These are phyloP conservation scores for Xyliphius kryptos DNA, from an alignment of 2,113 vertebrate species.

Conservation along the genomic window DNA sequence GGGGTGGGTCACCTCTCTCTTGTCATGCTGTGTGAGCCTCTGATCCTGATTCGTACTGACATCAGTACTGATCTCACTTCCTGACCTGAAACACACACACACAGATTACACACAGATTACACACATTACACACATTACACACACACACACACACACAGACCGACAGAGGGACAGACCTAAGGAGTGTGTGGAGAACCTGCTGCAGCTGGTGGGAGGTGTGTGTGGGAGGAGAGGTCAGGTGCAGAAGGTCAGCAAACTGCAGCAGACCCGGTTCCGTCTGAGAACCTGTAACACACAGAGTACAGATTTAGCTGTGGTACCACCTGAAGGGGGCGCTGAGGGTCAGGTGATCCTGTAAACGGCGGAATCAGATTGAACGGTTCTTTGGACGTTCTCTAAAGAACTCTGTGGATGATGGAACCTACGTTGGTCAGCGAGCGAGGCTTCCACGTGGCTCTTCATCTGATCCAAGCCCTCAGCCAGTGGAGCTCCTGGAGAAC, in stretches of 20 bases:
- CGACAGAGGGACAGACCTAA: constrained; percentile 9
- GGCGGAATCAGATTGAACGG: too few relatives aligned
- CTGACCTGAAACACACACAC: constrained; percentile 25
- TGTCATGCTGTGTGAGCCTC: constrained; percentile 4
- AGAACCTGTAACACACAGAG: constrained; percentile 17
- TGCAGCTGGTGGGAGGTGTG: constrained; percentile 27
- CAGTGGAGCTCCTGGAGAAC: constrained; percentile 37
- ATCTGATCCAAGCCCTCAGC: constrained; percentile 22
- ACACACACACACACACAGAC: not conserved
- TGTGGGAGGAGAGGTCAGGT: not conserved
- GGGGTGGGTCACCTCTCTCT: constrained; percentile 12
- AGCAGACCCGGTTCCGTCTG: not conserved
- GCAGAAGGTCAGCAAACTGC: constrained; percentile 9
- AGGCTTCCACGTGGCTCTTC: not conserved
- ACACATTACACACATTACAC: not conserved
- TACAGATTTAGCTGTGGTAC: not conserved
- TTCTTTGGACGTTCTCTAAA: too few relatives aligned
- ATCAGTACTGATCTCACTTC: constrained; percentile 3
- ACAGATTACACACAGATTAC: constrained; percentile 9
- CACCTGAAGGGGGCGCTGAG: too few relatives aligned
- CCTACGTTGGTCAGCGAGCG: not conserved
- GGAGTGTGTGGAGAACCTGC: constrained; percentile 14
- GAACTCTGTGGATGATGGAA: not conserved
- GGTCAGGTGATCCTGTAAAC: too few relatives aligned
- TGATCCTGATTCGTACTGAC: constrained; percentile 8